Conservation (phyloP, 2,888 invertebrate genomes). For the Pristionchus entomophagus region DNA sequence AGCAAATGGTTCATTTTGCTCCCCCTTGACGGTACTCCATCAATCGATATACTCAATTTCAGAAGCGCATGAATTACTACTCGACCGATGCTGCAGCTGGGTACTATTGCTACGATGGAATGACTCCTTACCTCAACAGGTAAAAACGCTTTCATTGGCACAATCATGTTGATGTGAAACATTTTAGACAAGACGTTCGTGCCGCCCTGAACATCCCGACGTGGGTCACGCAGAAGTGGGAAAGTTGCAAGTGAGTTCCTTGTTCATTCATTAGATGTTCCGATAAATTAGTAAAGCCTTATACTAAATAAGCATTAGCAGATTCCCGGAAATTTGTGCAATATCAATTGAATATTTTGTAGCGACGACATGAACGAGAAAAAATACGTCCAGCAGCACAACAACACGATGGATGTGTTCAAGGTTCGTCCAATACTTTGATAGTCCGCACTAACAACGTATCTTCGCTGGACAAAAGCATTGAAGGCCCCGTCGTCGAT, state of each 20-base stretch:
- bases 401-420: constrained; percentile 69
- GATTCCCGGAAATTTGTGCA: no score
- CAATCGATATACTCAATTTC: constrained; percentile 1
- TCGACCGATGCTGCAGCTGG: constrained; percentile 65
- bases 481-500: no score
- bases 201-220: constrained; percentile 62
- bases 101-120: constrained; percentile 64
- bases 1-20: not conserved
- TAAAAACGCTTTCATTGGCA: not conserved
- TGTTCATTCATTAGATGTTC: not conserved
- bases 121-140: constrained; percentile 39
- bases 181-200: constrained; percentile 53
- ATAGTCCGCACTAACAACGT: no score
- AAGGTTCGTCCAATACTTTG: constrained; percentile 20
- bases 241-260: constrained; percentile 60
- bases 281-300: no score
- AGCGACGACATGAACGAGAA: constrained; percentile 66
- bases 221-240: constrained; percentile 54
- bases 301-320: no score
- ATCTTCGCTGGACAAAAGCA: no score
- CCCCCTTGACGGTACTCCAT: not conserved
- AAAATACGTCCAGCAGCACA: constrained; percentile 68
- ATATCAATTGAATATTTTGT: not conserved
- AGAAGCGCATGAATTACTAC: constrained; percentile 62
- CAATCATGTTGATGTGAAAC: no score